These are phyloP conservation scores for Trichoplusia ni DNA, from an alignment of 1,140 invertebrate species.

Conservation along the genomic window DNA sequence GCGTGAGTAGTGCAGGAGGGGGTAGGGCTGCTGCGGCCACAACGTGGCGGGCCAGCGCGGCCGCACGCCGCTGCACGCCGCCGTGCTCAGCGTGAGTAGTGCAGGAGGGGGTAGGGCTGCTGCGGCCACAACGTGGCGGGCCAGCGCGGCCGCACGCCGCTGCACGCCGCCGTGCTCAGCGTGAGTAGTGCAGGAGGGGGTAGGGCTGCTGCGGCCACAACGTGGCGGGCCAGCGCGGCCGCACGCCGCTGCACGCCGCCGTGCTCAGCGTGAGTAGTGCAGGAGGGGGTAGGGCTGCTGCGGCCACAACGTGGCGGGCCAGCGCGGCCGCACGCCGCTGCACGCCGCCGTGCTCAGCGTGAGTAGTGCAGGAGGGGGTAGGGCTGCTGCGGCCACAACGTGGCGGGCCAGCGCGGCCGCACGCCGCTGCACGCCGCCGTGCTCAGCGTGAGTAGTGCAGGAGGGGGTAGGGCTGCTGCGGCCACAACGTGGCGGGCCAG, in stretches of 20 bases:
- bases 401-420: conserved; percentile 84
- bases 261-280: conserved; percentile 95
- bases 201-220: conserved; percentile 90
- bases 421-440: conserved; percentile 92
- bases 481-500: conserved; percentile 87
- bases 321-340: conserved; percentile 87
- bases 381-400: conserved; percentile 91
- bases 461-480: conserved; percentile 91
- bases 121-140: conserved; percentile 87
- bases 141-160: conserved; percentile 88
- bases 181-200: conserved; percentile 94
- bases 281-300: conserved; percentile 92
- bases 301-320: conserved; percentile 88
- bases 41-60: conserved; percentile 85
- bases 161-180: conserved; percentile 91
- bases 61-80: conserved; percentile 90
- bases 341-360: conserved; percentile 93
- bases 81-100: conserved; percentile 92
- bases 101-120: conserved; percentile 95
- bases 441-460: conserved; percentile 95
- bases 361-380: conserved; percentile 93
- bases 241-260: conserved; percentile 90
- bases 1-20: conserved; percentile 94
- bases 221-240: conserved; percentile 85
- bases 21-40: conserved; percentile 92